These are phyloP conservation scores for Spialia ferax DNA, from an alignment of 2,888 invertebrate genomes.

Conservation along the genomic window DNA sequence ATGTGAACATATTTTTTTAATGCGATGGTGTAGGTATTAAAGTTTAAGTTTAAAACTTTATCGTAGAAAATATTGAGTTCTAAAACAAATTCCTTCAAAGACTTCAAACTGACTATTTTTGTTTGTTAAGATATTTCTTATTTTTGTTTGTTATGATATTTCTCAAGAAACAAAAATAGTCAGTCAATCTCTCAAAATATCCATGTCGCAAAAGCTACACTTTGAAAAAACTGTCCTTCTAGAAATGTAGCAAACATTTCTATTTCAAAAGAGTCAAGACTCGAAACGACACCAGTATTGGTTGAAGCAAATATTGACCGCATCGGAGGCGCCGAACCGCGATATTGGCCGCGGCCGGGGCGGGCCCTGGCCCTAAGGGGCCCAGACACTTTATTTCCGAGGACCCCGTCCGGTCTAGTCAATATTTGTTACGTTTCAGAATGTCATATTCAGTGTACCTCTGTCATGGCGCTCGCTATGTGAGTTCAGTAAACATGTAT, in stretches of 20 bases:
- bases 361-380: conserved; percentile 10
- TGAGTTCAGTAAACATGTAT: neutral
- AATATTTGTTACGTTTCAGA: conserved; percentile 1
- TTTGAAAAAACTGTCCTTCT: neutral
- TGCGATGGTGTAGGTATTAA: no score
- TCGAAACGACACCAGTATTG: conserved; percentile 9
- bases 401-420: neutral
- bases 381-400: neutral
- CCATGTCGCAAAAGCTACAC: neutral
- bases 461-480: neutral
- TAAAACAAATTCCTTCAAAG: no score
- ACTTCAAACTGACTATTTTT: no score
- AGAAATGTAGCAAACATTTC: neutral
- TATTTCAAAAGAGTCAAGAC: conserved; percentile 1
- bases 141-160: no score
- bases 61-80: no score
- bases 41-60: no score
- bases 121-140: no score
- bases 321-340: conserved; percentile 31
- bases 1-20: no score
- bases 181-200: neutral
- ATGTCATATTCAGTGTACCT: neutral
- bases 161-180: no score
- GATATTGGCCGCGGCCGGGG: conserved; percentile 19
- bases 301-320: conserved; percentile 37